phyloP scores from a whole-genome alignment of 2,888 invertebrate species.

The Melieria crassipennis region DNA sequence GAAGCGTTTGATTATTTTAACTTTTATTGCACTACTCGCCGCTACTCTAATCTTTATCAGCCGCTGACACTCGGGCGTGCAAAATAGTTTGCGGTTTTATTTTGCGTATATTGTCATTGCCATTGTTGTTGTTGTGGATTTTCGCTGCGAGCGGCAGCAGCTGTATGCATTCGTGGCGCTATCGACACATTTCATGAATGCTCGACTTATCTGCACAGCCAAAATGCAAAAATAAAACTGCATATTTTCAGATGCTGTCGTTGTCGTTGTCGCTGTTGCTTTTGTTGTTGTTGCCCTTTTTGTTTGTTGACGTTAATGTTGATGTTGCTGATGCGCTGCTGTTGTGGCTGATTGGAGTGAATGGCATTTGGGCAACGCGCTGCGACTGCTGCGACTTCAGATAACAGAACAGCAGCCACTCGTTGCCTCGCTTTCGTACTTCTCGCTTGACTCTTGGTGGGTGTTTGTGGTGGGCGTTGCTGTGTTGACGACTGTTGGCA shows the following conservation, averaged over 20 bases:
- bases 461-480: too few species aligned
- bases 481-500: too few species aligned
- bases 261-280: constrained; percentile 24
- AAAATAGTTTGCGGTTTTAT: constrained; percentile 27
- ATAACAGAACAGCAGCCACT: too few species aligned
- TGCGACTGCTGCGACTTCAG: too few species aligned
- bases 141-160: too few species aligned
- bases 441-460: too few species aligned
- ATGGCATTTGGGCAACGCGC: too few species aligned
- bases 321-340: too few species aligned
- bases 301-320: too few species aligned
- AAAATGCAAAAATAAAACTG: constrained; percentile 50
- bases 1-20: constrained; percentile 5
- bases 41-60: constrained; percentile 58
- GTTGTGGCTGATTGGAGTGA: too few species aligned
- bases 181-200: constrained; percentile 63
- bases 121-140: too few species aligned
- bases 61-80: constrained; percentile 58
- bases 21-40: constrained; percentile 26
- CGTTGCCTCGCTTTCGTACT: too few species aligned
- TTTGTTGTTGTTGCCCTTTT: constrained; percentile 34
- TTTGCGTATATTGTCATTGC: constrained; percentile 1
- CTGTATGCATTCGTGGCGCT: constrained; percentile 37
- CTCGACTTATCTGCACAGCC: constrained; percentile 54
- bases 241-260: constrained; percentile 58